phyloP scores from a whole-genome alignment of 2,797 vertebrate species.

The Lutjanus argentimaculatus region DNA sequence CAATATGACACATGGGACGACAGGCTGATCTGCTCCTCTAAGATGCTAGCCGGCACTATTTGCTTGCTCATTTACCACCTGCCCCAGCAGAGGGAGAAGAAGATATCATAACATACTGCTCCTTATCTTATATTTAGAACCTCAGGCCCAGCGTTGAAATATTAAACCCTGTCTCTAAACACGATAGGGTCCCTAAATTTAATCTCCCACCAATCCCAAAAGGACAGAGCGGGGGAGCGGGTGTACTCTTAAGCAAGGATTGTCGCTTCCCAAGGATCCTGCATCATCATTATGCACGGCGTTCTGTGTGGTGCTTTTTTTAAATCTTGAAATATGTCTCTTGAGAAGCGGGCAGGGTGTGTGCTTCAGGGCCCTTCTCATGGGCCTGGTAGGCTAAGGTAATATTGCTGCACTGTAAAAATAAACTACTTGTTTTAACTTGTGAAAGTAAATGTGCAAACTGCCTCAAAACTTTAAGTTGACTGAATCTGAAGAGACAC shows the following conservation, averaged over 20 bases:
- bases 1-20: slow-evolving; percentile 80
- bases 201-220: slow-evolving; percentile 85
- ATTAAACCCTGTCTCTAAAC: slow-evolving; percentile 89
- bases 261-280: slow-evolving; percentile 56
- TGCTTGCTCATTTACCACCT: slow-evolving; percentile 89
- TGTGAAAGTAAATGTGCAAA: too few relatives aligned
- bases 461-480: too few relatives aligned
- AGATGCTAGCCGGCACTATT: slow-evolving; percentile 81
- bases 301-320: slow-evolving; percentile 28
- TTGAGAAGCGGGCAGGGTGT: neutral
- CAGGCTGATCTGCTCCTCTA: slow-evolving; percentile 65
- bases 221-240: slow-evolving; percentile 80
- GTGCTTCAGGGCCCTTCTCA: slow-evolving; percentile 15
- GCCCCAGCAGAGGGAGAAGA: slow-evolving; percentile 81
- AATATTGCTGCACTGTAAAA: neutral
- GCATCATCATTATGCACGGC: slow-evolving; percentile 54
- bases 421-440: too few relatives aligned
- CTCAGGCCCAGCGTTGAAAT: slow-evolving; percentile 88
- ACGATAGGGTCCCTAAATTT: slow-evolving; percentile 90
- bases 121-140: slow-evolving; percentile 94
- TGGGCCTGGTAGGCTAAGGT: neutral
- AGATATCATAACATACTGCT: slow-evolving; percentile 91
- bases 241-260: slow-evolving; percentile 40
- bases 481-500: too few relatives aligned
- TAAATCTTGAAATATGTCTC: slow-evolving; percentile 43